Evolutionary conservation across 2,797 vertebrate species (phyloP).

Genomic region (Aeoliscus strigatus): DNA sequence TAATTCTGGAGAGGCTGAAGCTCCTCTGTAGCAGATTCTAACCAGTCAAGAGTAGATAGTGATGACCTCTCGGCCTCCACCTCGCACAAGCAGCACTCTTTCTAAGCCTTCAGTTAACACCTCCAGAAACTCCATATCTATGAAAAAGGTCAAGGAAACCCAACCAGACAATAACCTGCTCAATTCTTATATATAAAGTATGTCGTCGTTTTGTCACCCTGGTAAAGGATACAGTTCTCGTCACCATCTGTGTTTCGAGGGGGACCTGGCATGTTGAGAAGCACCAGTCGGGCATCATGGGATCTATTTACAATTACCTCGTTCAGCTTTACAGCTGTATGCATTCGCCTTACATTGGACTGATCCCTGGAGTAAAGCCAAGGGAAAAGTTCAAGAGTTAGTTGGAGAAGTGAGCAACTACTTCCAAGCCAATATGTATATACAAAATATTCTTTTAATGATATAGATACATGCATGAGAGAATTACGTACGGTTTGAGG

Average conservation of each 20-base stretch:
- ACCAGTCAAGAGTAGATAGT: constrained; percentile 96
- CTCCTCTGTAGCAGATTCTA: constrained; percentile 35
- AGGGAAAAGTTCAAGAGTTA: too few relatives aligned
- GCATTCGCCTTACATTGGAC: constrained; percentile 91
- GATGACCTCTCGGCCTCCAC: constrained; percentile 97
- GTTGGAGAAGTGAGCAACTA: too few relatives aligned
- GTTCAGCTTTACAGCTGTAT: constrained; percentile 92
- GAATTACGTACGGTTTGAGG: constrained; percentile 94
- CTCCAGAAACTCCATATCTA: constrained; percentile 99
- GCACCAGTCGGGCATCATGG: constrained; percentile 89
- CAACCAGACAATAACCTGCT: too few relatives aligned
- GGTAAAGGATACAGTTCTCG: constrained; percentile 96
- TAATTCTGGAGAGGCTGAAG: constrained; percentile 18
- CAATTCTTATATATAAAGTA: neutral
- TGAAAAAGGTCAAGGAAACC: too few relatives aligned
- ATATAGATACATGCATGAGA: too few relatives aligned
- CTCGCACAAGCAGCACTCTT: constrained; percentile 93
- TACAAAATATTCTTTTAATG: too few relatives aligned
- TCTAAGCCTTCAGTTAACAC: constrained; percentile 96
- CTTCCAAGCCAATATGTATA: too few relatives aligned
- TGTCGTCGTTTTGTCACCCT: too few relatives aligned
- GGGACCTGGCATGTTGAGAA: constrained; percentile 97
- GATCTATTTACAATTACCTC: constrained; percentile 94
- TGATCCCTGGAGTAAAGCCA: constrained; percentile 84
- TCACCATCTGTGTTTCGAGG: constrained; percentile 91